These are phyloP conservation scores for Nephrotoma appendiculata DNA, from an alignment of 2,888 invertebrate species.

Conservation along the genomic window DNA sequence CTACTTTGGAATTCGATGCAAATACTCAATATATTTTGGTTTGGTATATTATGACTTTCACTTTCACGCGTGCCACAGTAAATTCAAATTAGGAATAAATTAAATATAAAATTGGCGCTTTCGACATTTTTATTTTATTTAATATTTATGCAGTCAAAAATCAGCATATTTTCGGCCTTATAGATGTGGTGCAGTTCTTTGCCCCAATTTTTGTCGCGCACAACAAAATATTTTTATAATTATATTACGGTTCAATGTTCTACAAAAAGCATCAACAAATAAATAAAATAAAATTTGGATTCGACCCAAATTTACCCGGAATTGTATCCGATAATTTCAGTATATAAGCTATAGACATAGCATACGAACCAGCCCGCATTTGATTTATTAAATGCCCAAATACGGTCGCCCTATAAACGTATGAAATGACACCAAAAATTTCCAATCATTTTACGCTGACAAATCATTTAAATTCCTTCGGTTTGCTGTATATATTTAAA, in stretches of 20 bases:
- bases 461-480: background rate
- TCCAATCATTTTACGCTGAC: background rate
- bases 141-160: background rate
- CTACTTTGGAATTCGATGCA: background rate
- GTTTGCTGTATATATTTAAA: background rate
- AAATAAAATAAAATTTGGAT: background rate
- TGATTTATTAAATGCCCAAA: background rate
- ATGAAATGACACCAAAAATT: background rate
- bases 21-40: background rate
- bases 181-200: background rate
- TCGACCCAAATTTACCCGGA: background rate
- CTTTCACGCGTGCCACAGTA: background rate
- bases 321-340: background rate
- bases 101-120: background rate
- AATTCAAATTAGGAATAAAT: background rate
- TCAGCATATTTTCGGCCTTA: background rate
- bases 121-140: background rate
- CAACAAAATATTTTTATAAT: no score
- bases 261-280: background rate
- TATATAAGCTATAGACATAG: no score
- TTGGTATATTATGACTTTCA: background rate
- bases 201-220: background rate
- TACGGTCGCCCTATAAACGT: background rate
- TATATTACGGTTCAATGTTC: background rate
- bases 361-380: background rate